phyloP scores from a whole-genome alignment of 2,888 invertebrate genomes.

The Dryobota labecula region DNA sequence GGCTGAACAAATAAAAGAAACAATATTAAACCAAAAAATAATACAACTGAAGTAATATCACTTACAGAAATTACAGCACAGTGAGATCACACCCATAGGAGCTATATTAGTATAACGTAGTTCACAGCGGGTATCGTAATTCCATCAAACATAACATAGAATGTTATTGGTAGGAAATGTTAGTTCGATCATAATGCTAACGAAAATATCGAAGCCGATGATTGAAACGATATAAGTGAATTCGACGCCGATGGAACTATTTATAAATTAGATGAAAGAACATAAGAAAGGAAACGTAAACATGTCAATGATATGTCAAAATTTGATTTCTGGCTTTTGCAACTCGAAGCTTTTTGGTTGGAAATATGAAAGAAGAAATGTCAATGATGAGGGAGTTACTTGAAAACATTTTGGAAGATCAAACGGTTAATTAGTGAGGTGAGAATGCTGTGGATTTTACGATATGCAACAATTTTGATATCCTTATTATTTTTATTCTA shows the following conservation, averaged over 20 bases:
- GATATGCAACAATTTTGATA: constrained; percentile 1
- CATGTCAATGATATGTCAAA: constrained; percentile 53
- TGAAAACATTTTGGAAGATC: constrained; percentile 54
- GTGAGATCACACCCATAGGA: constrained; percentile 81
- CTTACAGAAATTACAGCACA: constrained; percentile 67
- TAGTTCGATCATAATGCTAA: constrained; percentile 71
- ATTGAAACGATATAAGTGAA: constrained; percentile 63
- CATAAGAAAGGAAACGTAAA: constrained; percentile 46
- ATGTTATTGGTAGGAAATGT: constrained; percentile 75
- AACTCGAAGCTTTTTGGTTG: constrained; percentile 14
- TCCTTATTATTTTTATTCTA: not conserved
- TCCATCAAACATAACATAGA: constrained; percentile 75
- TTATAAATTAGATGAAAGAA: constrained; percentile 62
- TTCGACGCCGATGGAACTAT: constrained; percentile 54
- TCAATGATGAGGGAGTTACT: constrained; percentile 38
- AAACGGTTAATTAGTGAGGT: constrained; percentile 49
- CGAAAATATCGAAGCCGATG: constrained; percentile 66
- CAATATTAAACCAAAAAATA: constrained; percentile 58
- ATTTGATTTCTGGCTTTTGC: constrained; percentile 36
- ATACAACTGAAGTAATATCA: constrained; percentile 65
- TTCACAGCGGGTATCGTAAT: constrained; percentile 81
- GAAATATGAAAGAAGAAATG: constrained; percentile 40
- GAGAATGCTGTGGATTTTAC: constrained; percentile 24
- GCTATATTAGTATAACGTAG: constrained; percentile 77
- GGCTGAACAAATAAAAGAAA: constrained; percentile 50